Base-by-base conservation (phyloP, 2,113 vertebrate species). In the Tichodroma muraria region DNA sequence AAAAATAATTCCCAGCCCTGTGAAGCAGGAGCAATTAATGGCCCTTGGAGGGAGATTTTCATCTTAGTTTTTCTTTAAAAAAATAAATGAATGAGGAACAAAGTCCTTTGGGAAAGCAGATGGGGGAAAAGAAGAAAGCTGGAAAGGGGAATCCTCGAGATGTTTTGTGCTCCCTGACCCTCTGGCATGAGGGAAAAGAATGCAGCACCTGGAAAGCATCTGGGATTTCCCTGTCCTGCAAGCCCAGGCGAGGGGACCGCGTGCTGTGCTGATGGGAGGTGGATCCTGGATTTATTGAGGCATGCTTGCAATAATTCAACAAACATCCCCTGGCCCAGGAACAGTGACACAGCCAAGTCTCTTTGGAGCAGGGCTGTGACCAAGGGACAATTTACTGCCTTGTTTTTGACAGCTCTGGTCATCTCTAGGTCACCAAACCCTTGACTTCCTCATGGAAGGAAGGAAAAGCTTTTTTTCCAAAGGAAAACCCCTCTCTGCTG, bases 131-230 rank as follows among this genome's bases (percentile, higher is more conserved):
- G 70, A 28, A 44, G 24, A 19, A 64, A 52, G 10, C 20, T 24
- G 31, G 38, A 33, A 78, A 64, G 63, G 49, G 8, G 18, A 64
- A 40, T 8, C 20, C 28, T 23, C 0, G 2, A 50, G 56, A 35
- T 0, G 1, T 8, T 37, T 44, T 0, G 0, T 50, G 42, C 18
- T 70, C 18, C 42, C 25, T 37, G n/a, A 31, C 5, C 8, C 16
- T 13, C n/a, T 25, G 52, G 24, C 0, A 2, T 4, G 30, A 57
- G 22, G 13, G 17, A 68, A 69, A 7, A 20, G 27, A 35, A 61
- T 82, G 50, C 8, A 14, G 40, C 33, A 10, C 56, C 3, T 0
- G 0, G 21, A 42, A 47, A 38, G 37, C 11, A 20, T n/a, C 24
- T 30, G 65, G 42, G 84, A 65, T 56, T 44, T 47, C 54, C 66